Conservation (phyloP, 2,113 vertebrate species). For the Hemibagrus wyckioides region DNA sequence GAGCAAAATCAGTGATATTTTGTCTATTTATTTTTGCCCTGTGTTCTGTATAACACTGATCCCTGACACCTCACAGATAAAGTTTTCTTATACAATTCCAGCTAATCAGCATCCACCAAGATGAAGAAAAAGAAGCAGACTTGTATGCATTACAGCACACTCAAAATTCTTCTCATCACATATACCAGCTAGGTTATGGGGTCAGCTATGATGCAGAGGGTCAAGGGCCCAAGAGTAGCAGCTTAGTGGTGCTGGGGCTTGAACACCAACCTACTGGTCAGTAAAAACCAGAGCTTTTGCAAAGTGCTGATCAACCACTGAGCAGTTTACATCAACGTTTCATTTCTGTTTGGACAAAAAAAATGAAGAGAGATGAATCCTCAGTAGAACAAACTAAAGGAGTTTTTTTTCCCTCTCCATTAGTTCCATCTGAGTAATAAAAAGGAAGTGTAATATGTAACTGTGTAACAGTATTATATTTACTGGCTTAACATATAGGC, state of each 20-base stretch:
- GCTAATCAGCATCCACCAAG: not conserved
- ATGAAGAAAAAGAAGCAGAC: not conserved
- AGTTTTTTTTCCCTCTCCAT: not conserved
- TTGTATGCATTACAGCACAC: too few species aligned
- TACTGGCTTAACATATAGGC: not conserved
- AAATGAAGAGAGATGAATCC: not conserved
- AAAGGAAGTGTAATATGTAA: not conserved
- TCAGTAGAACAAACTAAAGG: not conserved
- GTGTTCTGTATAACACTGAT: not conserved
- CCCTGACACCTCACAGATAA: too few species aligned
- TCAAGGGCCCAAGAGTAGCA: too few species aligned
- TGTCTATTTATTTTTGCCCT: too few species aligned
- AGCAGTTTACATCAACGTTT: not conserved
- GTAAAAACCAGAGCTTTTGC: too few species aligned
- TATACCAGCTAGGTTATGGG: too few species aligned
- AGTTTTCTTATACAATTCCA: too few species aligned
- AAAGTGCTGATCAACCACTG: too few species aligned
- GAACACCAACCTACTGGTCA: too few species aligned
- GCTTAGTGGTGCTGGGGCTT: too few species aligned
- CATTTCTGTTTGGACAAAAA: not conserved
- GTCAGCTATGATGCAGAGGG: too few species aligned
- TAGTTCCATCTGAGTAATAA: not conserved
- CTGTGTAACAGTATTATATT: slow-evolving; percentile 7
- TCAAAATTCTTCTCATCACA: too few species aligned
- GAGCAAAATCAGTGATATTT: not conserved